Percentiles rank a stretch among this genome's conserved stretches.
These are phyloP conservation scores for Atrina japonica DNA, from an alignment of 2,888 invertebrate genomes.

Conservation along the genomic window DNA sequence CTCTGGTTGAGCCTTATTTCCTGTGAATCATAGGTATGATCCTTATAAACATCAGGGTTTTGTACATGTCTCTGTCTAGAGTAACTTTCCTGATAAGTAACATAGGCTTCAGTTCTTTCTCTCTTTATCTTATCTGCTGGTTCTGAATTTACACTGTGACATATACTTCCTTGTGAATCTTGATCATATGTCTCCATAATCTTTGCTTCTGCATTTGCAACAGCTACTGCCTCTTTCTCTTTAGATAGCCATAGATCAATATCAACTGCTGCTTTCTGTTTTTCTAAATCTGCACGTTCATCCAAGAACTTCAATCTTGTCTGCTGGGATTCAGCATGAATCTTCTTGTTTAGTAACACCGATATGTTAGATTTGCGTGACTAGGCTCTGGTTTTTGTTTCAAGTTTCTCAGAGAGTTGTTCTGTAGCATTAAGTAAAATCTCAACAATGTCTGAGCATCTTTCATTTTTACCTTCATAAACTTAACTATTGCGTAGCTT, in stretches of 20 bases:
- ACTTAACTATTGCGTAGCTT: background rate
- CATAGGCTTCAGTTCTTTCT: conserved; percentile 1
- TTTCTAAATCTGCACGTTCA: background rate
- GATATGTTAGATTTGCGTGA: no score
- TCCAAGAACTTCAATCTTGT: background rate
- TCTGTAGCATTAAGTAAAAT: background rate
- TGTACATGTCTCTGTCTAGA: background rate
- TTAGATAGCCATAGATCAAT: conserved; percentile 3
- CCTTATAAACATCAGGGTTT: conserved; percentile 2
- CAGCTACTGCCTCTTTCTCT: conserved; percentile 5
- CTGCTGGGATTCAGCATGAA: background rate
- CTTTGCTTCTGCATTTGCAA: background rate
- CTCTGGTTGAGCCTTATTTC: conserved; percentile 1
- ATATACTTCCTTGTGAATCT: conserved; percentile 3
- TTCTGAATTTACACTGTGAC: background rate
- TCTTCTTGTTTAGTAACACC: background rate
- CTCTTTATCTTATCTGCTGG: background rate
- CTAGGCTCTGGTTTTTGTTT: background rate
- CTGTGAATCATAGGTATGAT: background rate
- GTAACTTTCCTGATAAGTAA: conserved; percentile 1
- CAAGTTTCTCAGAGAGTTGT: conserved; percentile 1
- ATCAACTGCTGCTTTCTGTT: background rate
- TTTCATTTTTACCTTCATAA: background rate
- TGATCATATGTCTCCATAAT: conserved; percentile 1
- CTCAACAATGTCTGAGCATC: background rate